Conservation (phyloP, 2,113 vertebrate genomes). For the Bubo scandiacus region DNA sequence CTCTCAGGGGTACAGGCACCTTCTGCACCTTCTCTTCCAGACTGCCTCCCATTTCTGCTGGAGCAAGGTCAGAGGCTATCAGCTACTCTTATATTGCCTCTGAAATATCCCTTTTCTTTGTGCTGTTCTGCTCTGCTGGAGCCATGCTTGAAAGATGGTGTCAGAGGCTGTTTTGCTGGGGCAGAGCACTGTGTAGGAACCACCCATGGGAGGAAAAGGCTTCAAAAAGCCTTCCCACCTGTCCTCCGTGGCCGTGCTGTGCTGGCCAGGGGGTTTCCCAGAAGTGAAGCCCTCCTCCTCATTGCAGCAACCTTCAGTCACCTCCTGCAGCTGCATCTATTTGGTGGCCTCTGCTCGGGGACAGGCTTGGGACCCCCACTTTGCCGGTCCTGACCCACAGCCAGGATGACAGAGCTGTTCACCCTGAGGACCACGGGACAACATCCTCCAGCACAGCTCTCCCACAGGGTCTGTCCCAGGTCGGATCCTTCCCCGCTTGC, state of each 20-base stretch:
- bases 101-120: neutral
- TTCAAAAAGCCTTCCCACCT: neutral
- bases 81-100: rapidly evolving
- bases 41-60: neutral
- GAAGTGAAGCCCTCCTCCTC: neutral
- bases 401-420: neutral
- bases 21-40: neutral
- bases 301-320: neutral
- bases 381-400: neutral
- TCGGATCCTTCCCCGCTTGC: neutral
- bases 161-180: neutral
- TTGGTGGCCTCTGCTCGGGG: neutral
- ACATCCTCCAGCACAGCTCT: neutral
- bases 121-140: neutral
- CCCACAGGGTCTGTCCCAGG: neutral
- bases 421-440: rapidly evolving
- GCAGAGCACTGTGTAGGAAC: neutral
- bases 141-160: neutral
- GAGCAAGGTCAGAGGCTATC: neutral
- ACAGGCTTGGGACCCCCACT: neutral
- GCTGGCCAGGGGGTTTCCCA: neutral
- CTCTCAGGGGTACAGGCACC: neutral
- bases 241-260: rapidly evolving
- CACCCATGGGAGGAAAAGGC: neutral
- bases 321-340: neutral